Conservation (phyloP, 2,113 vertebrate genomes). For the Lasiurus borealis region DNA sequence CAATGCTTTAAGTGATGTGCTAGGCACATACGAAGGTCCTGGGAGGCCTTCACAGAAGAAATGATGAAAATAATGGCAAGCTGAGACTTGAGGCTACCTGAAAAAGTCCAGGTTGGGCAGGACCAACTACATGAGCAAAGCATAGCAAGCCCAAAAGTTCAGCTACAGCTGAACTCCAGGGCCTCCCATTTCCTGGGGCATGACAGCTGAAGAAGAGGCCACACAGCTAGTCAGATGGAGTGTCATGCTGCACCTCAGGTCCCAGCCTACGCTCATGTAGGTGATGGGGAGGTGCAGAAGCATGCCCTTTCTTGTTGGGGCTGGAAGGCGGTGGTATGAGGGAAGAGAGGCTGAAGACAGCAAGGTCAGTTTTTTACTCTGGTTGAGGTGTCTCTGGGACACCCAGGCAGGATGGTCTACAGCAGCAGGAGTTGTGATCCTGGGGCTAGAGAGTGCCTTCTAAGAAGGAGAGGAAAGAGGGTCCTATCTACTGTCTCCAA, state of each 20-base stretch:
- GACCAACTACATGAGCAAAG: background rate
- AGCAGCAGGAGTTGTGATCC: background rate
- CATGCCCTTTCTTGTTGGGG: background rate
- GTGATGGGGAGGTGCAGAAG: background rate
- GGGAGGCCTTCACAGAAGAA: background rate
- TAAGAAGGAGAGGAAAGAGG: background rate
- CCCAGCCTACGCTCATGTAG: too few species aligned
- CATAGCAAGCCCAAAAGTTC: too few species aligned
- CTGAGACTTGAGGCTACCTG: background rate
- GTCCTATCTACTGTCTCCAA: accelerated
- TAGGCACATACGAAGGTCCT: background rate
- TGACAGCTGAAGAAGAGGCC: background rate
- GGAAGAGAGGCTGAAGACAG: accelerated
- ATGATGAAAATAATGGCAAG: background rate
- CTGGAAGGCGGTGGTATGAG: background rate
- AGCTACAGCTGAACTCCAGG: background rate
- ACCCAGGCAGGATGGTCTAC: background rate
- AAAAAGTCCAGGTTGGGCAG: background rate
- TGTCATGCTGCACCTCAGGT: too few species aligned
- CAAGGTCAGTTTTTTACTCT: background rate
- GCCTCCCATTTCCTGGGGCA: background rate
- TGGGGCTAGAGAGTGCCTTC: background rate
- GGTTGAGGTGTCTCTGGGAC: background rate
- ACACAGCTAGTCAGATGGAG: background rate
- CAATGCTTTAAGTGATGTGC: background rate